Percentiles rank a stretch among this genome's conserved stretches.
These are phyloP conservation scores for Nomia melanderi DNA, from an alignment of 1,140 invertebrate species.

Conservation along the genomic window DNA sequence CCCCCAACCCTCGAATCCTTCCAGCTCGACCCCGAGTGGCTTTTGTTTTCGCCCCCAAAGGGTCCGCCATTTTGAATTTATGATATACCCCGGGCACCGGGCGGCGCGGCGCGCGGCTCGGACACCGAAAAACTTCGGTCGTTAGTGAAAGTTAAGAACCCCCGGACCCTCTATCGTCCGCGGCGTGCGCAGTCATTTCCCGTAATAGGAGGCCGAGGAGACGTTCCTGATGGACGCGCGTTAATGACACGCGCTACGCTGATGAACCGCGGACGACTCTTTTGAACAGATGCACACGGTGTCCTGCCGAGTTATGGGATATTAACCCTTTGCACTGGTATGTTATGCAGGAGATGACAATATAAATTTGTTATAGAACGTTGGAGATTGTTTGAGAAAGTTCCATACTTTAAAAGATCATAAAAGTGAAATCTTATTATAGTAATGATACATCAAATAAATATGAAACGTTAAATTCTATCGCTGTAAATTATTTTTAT, in stretches of 20 bases:
- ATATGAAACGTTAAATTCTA: no score
- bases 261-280: neutral
- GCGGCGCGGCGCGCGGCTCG: no score
- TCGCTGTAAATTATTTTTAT: no score
- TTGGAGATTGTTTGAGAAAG: no score
- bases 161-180: slow-evolving; percentile 28
- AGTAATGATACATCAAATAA: no score
- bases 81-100: slow-evolving; percentile 75
- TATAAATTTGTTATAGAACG: no score
- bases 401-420: no score
- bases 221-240: slow-evolving; percentile 39
- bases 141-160: slow-evolving; percentile 77
- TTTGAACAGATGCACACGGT: slow-evolving; percentile 11
- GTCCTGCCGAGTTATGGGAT: neutral
- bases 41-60: slow-evolving; percentile 80
- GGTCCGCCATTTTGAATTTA: slow-evolving; percentile 81
- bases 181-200: slow-evolving; percentile 63
- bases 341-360: no score
- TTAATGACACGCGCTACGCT: slow-evolving; percentile 39
- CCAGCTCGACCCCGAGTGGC: slow-evolving; percentile 69
- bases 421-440: no score
- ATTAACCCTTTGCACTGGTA: neutral
- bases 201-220: slow-evolving; percentile 50
- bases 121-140: slow-evolving; percentile 81
- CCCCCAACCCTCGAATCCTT: slow-evolving; percentile 45